Evolutionary conservation across 2,113 vertebrate genomes (phyloP).

Genomic region (Conger conger): DNA sequence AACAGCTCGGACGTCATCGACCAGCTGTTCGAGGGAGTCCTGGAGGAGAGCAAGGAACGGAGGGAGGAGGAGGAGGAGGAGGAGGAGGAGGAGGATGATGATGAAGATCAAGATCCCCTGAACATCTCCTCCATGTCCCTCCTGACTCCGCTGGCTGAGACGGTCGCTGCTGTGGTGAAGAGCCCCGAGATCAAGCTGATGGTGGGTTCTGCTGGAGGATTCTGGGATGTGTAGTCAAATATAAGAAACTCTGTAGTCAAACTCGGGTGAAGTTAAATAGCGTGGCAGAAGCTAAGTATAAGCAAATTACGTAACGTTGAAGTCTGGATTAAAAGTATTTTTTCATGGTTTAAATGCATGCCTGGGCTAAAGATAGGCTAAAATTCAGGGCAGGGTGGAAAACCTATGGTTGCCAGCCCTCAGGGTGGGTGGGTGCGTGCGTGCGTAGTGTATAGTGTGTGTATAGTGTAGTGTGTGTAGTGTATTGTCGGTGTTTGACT

Average conservation of each 20-base stretch:
- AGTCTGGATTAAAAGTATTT: no score
- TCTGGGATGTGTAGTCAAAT: background rate
- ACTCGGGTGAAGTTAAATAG: background rate
- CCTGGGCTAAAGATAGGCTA: no score
- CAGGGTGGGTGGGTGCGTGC: no score
- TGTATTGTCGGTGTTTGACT: background rate
- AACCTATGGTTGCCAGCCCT: no score
- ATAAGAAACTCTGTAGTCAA: background rate
- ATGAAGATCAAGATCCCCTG: slow-evolving; percentile 70
- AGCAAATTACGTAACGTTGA: no score
- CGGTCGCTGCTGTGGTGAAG: slow-evolving; percentile 75
- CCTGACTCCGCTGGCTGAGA: slow-evolving; percentile 88
- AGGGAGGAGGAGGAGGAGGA: slow-evolving; percentile 51
- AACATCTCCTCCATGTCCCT: slow-evolving; percentile 98
- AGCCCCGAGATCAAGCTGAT: slow-evolving; percentile 77
- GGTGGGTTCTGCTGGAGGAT: slow-evolving; percentile 40
- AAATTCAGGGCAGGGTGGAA: no score
- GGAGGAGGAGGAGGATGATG: slow-evolving; percentile 67
- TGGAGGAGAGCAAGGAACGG: slow-evolving; percentile 72
- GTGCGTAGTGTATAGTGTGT: no score
- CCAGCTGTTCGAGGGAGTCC: slow-evolving; percentile 81
- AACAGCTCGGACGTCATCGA: slow-evolving; percentile 88
- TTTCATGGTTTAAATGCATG: no score
- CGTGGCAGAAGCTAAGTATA: no score
- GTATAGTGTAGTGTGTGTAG: background rate